Evolutionary conservation across 2,888 invertebrate species (phyloP).

Genomic region (Ellobium chinense): DNA sequence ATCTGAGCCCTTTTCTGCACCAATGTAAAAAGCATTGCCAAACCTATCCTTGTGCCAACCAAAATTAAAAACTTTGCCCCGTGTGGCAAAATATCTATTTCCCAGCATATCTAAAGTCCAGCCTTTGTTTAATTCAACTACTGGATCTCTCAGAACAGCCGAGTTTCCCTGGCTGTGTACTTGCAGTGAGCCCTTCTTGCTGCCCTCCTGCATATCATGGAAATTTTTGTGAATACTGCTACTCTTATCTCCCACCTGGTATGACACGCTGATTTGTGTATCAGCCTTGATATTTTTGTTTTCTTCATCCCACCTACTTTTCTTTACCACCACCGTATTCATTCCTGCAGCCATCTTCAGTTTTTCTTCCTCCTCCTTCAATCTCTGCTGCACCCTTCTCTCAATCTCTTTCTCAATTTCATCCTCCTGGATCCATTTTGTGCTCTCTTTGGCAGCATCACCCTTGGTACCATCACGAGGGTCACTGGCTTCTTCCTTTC

Average conservation of each 20-base stretch:
- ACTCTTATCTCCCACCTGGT: too few relatives aligned
- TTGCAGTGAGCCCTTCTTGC: too few relatives aligned
- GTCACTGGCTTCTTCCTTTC: neutral
- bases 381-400: constrained; percentile 30
- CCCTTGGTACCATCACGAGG: neutral
- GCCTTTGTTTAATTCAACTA: too few relatives aligned
- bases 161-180: too few relatives aligned
- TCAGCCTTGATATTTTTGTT: too few relatives aligned
- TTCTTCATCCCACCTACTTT: constrained; percentile 3
- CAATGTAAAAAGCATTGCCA: too few relatives aligned
- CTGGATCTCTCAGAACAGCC: too few relatives aligned
- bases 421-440: neutral
- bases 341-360: neutral
- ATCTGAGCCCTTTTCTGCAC: too few relatives aligned
- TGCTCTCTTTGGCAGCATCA: neutral
- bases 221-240: neutral
- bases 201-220: neutral
- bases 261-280: too few relatives aligned
- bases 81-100: neutral
- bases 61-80: neutral
- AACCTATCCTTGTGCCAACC: too few relatives aligned
- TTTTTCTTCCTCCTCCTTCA: constrained; percentile 19
- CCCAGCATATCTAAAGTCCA: neutral
- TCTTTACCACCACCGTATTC: neutral
- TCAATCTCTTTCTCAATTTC: constrained; percentile 40